Base-by-base conservation (phyloP, 2,113 vertebrate genomes). In the Halcyon malimbica region DNA sequence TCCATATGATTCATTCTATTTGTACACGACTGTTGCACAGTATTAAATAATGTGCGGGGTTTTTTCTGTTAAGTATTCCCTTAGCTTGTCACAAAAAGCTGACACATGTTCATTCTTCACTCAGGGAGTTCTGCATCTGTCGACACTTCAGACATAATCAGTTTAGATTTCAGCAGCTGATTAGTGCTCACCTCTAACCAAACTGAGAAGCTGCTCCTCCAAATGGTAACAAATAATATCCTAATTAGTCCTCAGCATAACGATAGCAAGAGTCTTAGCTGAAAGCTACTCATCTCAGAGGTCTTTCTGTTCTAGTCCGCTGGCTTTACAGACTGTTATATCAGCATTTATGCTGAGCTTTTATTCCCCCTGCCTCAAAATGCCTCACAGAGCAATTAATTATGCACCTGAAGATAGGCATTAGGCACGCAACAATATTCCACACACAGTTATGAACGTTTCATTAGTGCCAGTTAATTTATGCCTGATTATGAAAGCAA, bases 91-190 rank as follows among this genome's bases (percentile, higher is more conserved):
- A 63, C 57, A 51, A 70, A 96, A 96, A 96, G 89, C 75, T 94
- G 96, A 97, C 93, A 94, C 96, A 92, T 92, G 96, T 97, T 97
- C 64, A 8, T 97, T 87, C 97, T 97, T 97, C 91, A 92, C 89
- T 90, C 31, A 5, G 93, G 94, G 92, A 94, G 63, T 88, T 95
- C 88, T 96, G 93, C 97, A 97, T 98, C 97, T 98, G 97, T 97
- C 93, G 96, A 95, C 96, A 96, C 97, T 98, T 98, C 97, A 98
- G 97, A 97, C 96, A 95, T 97, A 97, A 98, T 98, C 97, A 97
- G 97, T 98, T 98, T 97, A 98, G 96, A 97, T 98, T 98, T 97
- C 97, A 96, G 69, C 97, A 97, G 96, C 90, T 98, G 98, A 98
- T 98, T 97, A 98, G 88, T 62, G 63, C 83, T 94, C 84, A 87